Base-by-base conservation (phyloP, 2,888 invertebrate species). In the Mellilla xanthometata region DNA sequence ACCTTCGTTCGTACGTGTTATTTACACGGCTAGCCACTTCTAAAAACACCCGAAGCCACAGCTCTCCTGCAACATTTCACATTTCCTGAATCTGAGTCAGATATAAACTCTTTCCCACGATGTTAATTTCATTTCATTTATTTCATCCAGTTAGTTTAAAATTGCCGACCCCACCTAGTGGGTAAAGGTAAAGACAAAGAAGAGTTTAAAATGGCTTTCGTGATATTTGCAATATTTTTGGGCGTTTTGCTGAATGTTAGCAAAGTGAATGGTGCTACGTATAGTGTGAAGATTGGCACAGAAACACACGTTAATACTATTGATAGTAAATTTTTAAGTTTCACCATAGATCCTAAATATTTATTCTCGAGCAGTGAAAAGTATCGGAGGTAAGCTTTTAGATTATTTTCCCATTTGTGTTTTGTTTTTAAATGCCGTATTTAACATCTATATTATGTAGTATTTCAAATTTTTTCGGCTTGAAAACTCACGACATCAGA, bases 271-370 rank as follows among this genome's bases (percentile, higher is more conserved):
- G 76, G 75, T 1, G 85, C 91, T 33, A 91, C 92, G 7, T 85
- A 92, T 12, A 76, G 76, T 38, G 89, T 93, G 40, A 91, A 89
- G 56, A 79, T 95, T 26, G 90, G 91, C 49, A 90, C 91, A 0
- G 93, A 93, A 55, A 92, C 90, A 50, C 90, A 92, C 12, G 76
- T 93, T 3, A 92, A 95, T 57, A 70, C 91, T 46, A 92, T 95
- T 1, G 93, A 93, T 62, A 93, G 92, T 36, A 92, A 91, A 62
- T 96, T 95, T 72, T 75, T 96, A 8, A 95, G 95, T 75, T 91
- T 95, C 53, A 92, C 94, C 0, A 81, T 95, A 3, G 94, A 94
- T 65, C 95, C 95, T 0, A 91, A 91, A 38, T 89, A 93, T 65
- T 69, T 95, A 45, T 90, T 88, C 64, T 68, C 78, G 0, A 75